Evolutionary conservation across 1,140 invertebrate species (phyloP).

Genomic region (Pseudomyrmex concolor): DNA sequence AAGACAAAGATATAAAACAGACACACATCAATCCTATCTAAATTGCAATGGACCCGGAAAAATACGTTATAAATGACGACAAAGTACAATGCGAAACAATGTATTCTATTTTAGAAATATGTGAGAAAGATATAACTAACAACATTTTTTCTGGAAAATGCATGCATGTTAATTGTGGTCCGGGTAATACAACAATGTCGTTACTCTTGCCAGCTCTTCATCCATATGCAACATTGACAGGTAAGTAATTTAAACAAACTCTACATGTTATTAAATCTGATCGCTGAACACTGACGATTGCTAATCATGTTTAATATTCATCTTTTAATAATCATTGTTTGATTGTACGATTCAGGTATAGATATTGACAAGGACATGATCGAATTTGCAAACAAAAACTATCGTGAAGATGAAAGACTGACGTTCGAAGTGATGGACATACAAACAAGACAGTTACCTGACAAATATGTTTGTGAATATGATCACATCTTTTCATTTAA

Average conservation of each 20-base stretch:
- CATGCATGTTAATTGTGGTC: slow-evolving; percentile 12
- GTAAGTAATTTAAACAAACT: neutral
- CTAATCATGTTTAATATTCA: neutral
- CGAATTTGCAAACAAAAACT: neutral
- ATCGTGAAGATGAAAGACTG: neutral
- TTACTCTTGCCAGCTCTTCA: neutral
- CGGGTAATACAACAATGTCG: neutral
- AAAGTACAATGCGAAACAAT: too few species aligned
- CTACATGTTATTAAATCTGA: neutral
- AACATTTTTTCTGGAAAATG: slow-evolving; percentile 7
- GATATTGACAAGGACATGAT: slow-evolving; percentile 8
- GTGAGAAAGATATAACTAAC: fast-evolving
- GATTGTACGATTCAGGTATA: neutral
- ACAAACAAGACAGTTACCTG: neutral
- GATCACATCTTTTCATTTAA: slow-evolving; percentile 23
- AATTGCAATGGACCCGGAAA: too few species aligned
- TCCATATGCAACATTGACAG: neutral
- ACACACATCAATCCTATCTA: too few species aligned
- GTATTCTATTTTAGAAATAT: neutral
- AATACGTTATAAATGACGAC: too few species aligned
- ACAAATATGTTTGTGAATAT: slow-evolving; percentile 4
- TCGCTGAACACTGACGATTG: too few species aligned
- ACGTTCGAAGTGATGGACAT: slow-evolving; percentile 2
- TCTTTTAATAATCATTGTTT: neutral
- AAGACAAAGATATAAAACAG: too few species aligned